Percentiles rank a stretch among this genome's conserved stretches.
Conservation (phyloP, 2,797 vertebrate species). For the Champsocephalus gunnari region DNA sequence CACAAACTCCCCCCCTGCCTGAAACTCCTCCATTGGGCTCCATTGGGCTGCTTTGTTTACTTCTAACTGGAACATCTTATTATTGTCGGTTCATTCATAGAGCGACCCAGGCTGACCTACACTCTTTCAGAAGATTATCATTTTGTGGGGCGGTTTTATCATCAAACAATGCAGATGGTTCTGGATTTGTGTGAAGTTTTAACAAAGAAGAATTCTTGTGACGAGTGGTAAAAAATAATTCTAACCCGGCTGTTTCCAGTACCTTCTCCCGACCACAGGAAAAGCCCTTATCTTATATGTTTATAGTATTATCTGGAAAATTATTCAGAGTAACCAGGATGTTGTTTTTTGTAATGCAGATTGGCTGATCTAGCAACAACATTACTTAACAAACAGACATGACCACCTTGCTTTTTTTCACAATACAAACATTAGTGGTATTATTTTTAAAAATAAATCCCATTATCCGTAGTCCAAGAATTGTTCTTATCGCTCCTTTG, state of each 20-base stretch:
- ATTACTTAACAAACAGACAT: background rate
- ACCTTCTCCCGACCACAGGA: background rate
- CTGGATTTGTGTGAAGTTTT: background rate
- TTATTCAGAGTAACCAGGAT: background rate
- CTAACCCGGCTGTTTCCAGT: background rate
- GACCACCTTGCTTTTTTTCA: background rate
- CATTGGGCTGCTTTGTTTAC: too few relatives aligned
- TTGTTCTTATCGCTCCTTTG: constrained; percentile 5
- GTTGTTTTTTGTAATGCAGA: background rate
- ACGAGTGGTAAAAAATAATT: background rate
- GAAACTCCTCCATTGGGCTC: too few relatives aligned
- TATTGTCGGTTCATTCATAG: too few relatives aligned
- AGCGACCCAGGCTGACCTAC: too few relatives aligned
- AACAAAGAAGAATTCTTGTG: background rate
- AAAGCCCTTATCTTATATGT: background rate
- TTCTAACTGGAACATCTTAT: too few relatives aligned
- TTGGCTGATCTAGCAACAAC: background rate
- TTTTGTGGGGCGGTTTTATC: too few relatives aligned
- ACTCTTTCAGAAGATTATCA: too few relatives aligned
- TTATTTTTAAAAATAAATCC: background rate
- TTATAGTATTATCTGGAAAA: background rate
- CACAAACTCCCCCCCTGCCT: too few relatives aligned
- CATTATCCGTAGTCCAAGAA: constrained; percentile 14
- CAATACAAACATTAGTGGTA: background rate
- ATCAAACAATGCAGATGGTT: background rate